Percentiles rank a stretch among this genome's conserved stretches.
Evolutionary conservation across 2,797 vertebrate species (phyloP).

Genomic region (Pithecia hirsuta): DNA sequence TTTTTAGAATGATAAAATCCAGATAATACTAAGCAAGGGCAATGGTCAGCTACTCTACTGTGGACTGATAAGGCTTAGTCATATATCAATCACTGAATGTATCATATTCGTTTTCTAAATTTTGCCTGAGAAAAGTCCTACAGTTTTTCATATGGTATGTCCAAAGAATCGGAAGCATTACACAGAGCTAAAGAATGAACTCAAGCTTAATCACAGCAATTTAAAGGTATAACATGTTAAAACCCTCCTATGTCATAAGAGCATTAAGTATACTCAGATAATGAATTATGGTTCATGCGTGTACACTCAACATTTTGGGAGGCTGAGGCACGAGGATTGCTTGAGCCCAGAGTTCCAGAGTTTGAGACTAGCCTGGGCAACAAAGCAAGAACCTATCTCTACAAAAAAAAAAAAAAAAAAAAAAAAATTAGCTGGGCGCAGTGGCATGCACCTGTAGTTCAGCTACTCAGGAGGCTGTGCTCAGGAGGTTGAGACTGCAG

Average conservation of each 20-base stretch:
- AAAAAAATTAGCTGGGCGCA: too few relatives aligned
- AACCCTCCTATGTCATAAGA: neutral
- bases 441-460: neutral
- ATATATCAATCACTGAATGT: accelerated
- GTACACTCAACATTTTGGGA: neutral
- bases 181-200: neutral
- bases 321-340: neutral
- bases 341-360: neutral
- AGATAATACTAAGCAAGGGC: neutral
- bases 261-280: neutral
- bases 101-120: neutral
- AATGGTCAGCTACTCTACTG: neutral
- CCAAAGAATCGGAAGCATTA: neutral
- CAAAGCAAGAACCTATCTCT: neutral
- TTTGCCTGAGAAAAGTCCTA: neutral
- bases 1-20: neutral
- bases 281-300: neutral
- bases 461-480: neutral
- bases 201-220: neutral
- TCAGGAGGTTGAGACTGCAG: neutral
- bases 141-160: neutral
- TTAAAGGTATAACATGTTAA: slow-evolving; percentile 12
- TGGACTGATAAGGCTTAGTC: neutral
- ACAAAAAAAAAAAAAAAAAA: neutral
- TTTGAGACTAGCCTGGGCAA: neutral